These are phyloP conservation scores for Noctilio leporinus DNA, from an alignment of 2,113 vertebrate genomes.

Conservation along the genomic window DNA sequence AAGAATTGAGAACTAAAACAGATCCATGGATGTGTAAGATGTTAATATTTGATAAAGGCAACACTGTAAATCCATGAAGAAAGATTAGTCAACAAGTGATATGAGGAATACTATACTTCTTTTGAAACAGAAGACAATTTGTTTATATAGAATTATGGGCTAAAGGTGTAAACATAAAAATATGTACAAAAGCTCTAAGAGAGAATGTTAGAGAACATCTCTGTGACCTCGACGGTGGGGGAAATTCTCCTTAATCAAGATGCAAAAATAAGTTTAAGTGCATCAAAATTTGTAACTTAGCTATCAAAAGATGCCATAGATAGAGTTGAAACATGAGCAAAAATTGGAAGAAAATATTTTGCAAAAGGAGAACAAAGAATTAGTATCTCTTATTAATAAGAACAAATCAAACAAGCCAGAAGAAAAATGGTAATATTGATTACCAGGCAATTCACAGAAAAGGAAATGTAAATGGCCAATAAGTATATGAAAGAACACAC, in stretches of 20 bases:
- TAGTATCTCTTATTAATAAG: neutral
- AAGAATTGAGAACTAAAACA: neutral
- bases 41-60: neutral
- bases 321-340: neutral
- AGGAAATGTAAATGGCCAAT: neutral
- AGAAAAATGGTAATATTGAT: neutral
- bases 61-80: neutral
- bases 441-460: neutral
- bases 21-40: neutral
- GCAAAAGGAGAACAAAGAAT: neutral
- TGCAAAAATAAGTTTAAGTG: neutral
- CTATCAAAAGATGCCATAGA: neutral
- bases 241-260: conserved; percentile 4
- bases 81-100: neutral
- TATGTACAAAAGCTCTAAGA: neutral
- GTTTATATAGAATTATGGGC: neutral
- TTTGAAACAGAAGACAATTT: neutral
- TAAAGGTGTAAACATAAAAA: neutral
- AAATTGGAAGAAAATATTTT: neutral
- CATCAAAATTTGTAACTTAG: neutral
- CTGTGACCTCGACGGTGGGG: neutral
- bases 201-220: neutral
- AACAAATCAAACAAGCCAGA: neutral
- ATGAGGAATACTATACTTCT: neutral
- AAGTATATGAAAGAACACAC: neutral